Base-by-base conservation (phyloP, 2,797 vertebrate species). In the Pangasius djambal region DNA sequence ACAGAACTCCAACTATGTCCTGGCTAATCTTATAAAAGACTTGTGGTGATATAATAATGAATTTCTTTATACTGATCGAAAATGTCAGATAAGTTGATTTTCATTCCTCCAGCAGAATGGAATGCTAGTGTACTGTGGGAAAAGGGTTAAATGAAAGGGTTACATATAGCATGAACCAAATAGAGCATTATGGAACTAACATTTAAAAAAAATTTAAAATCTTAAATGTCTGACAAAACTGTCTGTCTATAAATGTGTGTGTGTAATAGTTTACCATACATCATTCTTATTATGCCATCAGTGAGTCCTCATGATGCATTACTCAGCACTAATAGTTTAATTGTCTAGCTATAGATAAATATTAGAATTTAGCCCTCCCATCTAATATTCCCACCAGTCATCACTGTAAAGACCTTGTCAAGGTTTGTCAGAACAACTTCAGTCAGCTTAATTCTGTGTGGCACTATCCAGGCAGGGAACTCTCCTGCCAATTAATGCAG, bases 401-500 rank as follows among this genome's bases (percentile, higher is more conserved):
- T 83, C 40, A 65, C 40, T 48, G 15, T 57, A 74, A 63, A 13
- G 40, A 6, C 16, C 16, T 69, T 96, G 95, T 95, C 92, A 94
- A 81, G 78, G 63, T 91, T 97, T 97, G 95, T 95, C 93, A 95
- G 97, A 97, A 97, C 95, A 97, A 97, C 97, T 96, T 95, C 94
- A 95, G 95, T 96, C 95, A 96, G 95, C 95, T 95, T 98, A 97
- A 98, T 97, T 96, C 97, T 96, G 95, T 95, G 95, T 95, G 94
- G 96, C 96, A 93, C 95, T 94, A 92, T 95, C 96, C 95, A 95
- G 95, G 94, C 95, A 95, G 89, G 95, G 96, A 96, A 95, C 96
- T 96, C 96, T 96, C 95, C 95, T 96, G 96, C 97, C 97, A 98
- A 98, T 98, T 98, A 98, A 97, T 97, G 96, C 95, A 97, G 97